Evolutionary conservation across 2,888 invertebrate genomes (phyloP).

Genomic region (Holacanthella duospinosa): DNA sequence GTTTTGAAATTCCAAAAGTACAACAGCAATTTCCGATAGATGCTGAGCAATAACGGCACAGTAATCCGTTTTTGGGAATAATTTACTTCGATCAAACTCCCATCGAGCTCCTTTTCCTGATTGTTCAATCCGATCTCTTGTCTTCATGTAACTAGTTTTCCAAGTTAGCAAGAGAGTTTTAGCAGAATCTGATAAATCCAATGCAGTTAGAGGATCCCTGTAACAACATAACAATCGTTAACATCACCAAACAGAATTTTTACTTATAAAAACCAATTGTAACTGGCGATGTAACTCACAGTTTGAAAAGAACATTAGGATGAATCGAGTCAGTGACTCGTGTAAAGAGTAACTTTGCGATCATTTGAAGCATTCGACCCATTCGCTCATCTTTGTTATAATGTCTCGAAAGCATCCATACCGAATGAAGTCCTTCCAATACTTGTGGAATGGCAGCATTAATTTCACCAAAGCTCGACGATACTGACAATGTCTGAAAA

Average conservation of each 20-base stretch:
- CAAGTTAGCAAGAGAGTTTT: constrained; percentile 60
- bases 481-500: constrained; percentile 56
- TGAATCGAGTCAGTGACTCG: constrained; percentile 62
- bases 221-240: no score
- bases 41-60: constrained; percentile 68
- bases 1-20: constrained; percentile 75
- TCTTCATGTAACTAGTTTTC: constrained; percentile 64
- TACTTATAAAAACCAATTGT: no score
- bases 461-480: constrained; percentile 59
- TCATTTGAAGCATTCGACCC: constrained; percentile 68
- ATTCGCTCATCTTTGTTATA: constrained; percentile 76
- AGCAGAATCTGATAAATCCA: constrained; percentile 50
- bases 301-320: constrained; percentile 58
- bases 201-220: constrained; percentile 42
- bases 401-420: constrained; percentile 81
- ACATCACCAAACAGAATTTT: background rate
- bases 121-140: constrained; percentile 70
- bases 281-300: constrained; percentile 6
- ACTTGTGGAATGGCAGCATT: constrained; percentile 62
- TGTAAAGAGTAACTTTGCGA: constrained; percentile 69
- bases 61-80: constrained; percentile 78
- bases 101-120: constrained; percentile 75
- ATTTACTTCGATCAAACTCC: constrained; percentile 75
- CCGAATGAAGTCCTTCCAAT: constrained; percentile 74
- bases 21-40: constrained; percentile 55